Evolutionary conservation across 1,140 invertebrate genomes (phyloP).

Genomic region (Acromyrmex charruanus): DNA sequence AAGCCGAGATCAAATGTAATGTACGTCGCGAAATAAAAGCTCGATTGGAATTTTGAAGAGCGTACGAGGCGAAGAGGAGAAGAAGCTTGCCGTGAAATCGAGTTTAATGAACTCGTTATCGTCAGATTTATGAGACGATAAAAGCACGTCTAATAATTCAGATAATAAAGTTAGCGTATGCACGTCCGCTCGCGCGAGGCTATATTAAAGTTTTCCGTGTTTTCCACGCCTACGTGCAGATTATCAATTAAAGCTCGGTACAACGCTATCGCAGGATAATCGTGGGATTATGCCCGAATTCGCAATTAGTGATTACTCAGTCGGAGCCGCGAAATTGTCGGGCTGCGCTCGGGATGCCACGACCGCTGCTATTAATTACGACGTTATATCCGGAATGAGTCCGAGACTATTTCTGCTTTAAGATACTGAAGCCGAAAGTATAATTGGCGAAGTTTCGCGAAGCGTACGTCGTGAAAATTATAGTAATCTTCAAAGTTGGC

Average conservation of each 20-base stretch:
- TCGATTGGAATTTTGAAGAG: constrained; percentile 7
- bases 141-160: constrained; percentile 58
- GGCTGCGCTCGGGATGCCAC: constrained; percentile 29
- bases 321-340: constrained; percentile 20
- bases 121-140: constrained; percentile 47
- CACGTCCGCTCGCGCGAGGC: not conserved
- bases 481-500: not conserved
- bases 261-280: constrained; percentile 50
- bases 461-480: constrained; percentile 39
- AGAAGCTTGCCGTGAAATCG: constrained; percentile 54
- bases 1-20: not conserved
- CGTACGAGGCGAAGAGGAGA: constrained; percentile 11
- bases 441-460: constrained; percentile 47
- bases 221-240: constrained; percentile 39
- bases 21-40: constrained; percentile 6
- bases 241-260: constrained; percentile 54
- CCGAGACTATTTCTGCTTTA: constrained; percentile 42
- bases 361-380: constrained; percentile 46
- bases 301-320: constrained; percentile 54
- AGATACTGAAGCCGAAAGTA: constrained; percentile 43
- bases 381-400: constrained; percentile 37
- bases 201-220: constrained; percentile 31
- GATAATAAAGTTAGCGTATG: constrained; percentile 59
- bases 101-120: constrained; percentile 63
- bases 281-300: constrained; percentile 55